These are phyloP conservation scores for Agriopis leucophaearia DNA, from an alignment of 2,888 invertebrate species.

Conservation along the genomic window DNA sequence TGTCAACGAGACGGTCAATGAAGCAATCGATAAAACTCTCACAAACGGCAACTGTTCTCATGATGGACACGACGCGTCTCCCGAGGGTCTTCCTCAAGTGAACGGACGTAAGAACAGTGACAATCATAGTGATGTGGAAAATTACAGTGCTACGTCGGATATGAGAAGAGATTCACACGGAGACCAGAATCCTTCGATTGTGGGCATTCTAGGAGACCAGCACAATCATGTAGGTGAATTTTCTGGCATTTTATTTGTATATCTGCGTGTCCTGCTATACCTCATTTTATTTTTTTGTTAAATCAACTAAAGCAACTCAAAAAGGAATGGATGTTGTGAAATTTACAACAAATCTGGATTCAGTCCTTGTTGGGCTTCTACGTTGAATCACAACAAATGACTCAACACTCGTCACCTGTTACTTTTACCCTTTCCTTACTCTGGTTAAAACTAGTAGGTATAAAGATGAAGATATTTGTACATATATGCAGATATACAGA, in stretches of 20 bases:
- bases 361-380: conserved; percentile 34
- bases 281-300: not conserved
- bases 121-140: conserved; percentile 58
- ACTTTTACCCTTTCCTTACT: conserved; percentile 16
- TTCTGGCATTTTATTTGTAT: not conserved
- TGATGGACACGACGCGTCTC: conserved; percentile 42
- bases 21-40: conserved; percentile 56
- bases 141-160: conserved; percentile 55
- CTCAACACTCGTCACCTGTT: conserved; percentile 18
- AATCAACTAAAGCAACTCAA: conserved; percentile 1
- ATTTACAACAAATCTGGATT: conserved; percentile 25
- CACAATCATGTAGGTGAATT: conserved; percentile 80
- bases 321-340: conserved; percentile 36
- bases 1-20: conserved; percentile 74
- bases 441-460: not conserved
- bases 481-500: too few species aligned
- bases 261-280: not conserved
- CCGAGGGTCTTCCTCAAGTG: conserved; percentile 50
- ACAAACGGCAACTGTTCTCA: conserved; percentile 53
- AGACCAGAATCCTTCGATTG: conserved; percentile 79
- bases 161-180: conserved; percentile 72
- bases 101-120: conserved; percentile 62
- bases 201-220: conserved; percentile 84
- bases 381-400: conserved; percentile 36
- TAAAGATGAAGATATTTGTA: not conserved